A percentile compares a stretch with the other conserved stretches of the same genome.
Evolutionary conservation across 2,888 invertebrate genomes (phyloP).

Genomic region (Lordiphosa fenestrarum): DNA sequence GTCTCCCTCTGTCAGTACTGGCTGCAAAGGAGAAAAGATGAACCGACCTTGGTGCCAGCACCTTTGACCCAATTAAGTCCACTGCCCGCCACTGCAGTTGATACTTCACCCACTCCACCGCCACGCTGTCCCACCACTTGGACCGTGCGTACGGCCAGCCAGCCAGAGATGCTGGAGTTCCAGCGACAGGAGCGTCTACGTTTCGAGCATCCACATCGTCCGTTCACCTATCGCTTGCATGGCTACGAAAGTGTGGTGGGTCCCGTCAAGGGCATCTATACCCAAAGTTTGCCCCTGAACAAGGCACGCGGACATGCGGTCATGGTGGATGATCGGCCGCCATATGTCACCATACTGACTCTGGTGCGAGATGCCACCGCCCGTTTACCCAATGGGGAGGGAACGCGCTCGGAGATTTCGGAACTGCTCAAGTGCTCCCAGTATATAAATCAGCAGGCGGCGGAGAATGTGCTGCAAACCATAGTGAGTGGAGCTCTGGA

Average conservation of each 20-base stretch:
- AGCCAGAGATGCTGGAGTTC: conserved; percentile 88
- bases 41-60: conserved; percentile 17
- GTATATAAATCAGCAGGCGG: conserved; percentile 82
- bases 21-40: conserved; percentile 83
- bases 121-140: conserved; percentile 89
- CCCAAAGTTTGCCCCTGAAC: conserved; percentile 82
- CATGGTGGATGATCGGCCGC: conserved; percentile 90
- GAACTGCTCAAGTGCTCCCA: conserved; percentile 90
- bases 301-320: conserved; percentile 92
- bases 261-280: conserved; percentile 90
- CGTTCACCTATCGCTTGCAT: conserved; percentile 94
- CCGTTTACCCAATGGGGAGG: conserved; percentile 95
- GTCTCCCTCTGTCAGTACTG: conserved; percentile 89
- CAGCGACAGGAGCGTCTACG: conserved; percentile 90
- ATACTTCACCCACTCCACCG: conserved; percentile 81
- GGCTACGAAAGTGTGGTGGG: conserved; percentile 92
- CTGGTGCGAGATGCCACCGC: conserved; percentile 97
- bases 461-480: conserved; percentile 82
- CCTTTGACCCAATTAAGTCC: not conserved
- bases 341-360: conserved; percentile 94
- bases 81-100: conserved; percentile 10
- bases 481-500: conserved; percentile 95
- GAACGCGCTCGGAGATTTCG: conserved; percentile 92
- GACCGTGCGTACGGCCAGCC: conserved; percentile 90
- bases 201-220: conserved; percentile 93